These are phyloP conservation scores for Miltochrista miniata DNA, from an alignment of 2,888 invertebrate species.

Conservation along the genomic window DNA sequence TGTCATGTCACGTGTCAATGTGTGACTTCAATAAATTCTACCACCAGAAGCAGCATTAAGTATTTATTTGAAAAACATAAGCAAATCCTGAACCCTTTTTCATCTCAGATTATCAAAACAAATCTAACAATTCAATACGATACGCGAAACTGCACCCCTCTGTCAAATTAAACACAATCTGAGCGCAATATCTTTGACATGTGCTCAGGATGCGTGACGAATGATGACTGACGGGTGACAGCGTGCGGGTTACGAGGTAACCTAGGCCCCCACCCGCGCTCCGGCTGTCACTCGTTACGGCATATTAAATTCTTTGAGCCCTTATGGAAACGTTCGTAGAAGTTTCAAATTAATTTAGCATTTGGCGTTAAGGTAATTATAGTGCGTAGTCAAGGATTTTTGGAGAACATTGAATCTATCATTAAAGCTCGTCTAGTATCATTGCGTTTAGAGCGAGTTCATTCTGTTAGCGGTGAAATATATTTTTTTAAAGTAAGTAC, in stretches of 20 bases:
- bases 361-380: conserved; percentile 4
- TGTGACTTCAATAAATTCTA: no score
- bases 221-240: conserved; percentile 69
- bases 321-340: conserved; percentile 35
- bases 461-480: no score
- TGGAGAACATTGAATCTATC: neutral
- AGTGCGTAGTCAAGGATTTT: neutral
- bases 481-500: no score
- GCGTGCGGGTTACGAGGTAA: conserved; percentile 45
- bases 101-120: conserved; percentile 31
- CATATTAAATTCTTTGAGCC: conserved; percentile 57
- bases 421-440: no score
- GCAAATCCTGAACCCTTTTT: neutral
- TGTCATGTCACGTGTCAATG: no score
- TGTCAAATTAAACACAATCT: conserved; percentile 54
- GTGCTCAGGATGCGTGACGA: conserved; percentile 67
- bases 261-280: conserved; percentile 41
- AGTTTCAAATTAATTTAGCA: conserved; percentile 28
- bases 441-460: no score
- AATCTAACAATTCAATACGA: conserved; percentile 38
- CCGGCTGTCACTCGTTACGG: conserved; percentile 38
- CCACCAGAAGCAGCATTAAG: no score
- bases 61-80: no score
- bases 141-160: conserved; percentile 49
- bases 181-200: conserved; percentile 61